These are phyloP conservation scores for Drosophila neocordata DNA, from an alignment of 1,140 invertebrate species.

Conservation along the genomic window DNA sequence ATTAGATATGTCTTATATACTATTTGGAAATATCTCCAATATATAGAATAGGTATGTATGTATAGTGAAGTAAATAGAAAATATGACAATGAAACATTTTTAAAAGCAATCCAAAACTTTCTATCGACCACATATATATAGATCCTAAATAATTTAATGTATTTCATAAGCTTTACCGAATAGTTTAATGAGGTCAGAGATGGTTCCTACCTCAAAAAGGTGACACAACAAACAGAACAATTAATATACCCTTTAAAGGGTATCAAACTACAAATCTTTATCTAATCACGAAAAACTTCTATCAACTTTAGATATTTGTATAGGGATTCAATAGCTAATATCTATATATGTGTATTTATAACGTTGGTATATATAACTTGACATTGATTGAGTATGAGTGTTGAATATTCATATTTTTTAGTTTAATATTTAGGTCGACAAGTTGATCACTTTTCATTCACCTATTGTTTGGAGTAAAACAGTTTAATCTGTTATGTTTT, in stretches of 20 bases:
- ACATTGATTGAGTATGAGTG: not conserved
- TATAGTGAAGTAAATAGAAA: too few relatives aligned
- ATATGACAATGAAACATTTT: not conserved
- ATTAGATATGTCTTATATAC: not conserved
- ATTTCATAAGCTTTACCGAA: too few relatives aligned
- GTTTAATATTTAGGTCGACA: too few relatives aligned
- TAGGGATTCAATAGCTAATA: not conserved
- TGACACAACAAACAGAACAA: too few relatives aligned
- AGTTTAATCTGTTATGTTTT: too few relatives aligned
- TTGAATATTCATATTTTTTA: not conserved
- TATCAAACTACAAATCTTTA: not conserved
- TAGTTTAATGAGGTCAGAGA: too few relatives aligned
- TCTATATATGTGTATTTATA: not conserved
- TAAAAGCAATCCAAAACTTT: not conserved
- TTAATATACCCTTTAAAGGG: not conserved
- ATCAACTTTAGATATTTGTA: not conserved
- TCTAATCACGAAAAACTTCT: not conserved
- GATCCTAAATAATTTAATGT: too few relatives aligned
- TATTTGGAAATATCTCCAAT: not conserved
- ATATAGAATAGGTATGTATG: too few relatives aligned
- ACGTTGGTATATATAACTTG: not conserved
- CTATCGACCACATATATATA: too few relatives aligned
- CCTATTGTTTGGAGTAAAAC: too few relatives aligned
- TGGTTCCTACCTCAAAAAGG: too few relatives aligned
- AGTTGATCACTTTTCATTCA: too few relatives aligned